Evolutionary conservation across 2,113 vertebrate genomes (phyloP).

Genomic region (Thamnaconus septentrionalis): DNA sequence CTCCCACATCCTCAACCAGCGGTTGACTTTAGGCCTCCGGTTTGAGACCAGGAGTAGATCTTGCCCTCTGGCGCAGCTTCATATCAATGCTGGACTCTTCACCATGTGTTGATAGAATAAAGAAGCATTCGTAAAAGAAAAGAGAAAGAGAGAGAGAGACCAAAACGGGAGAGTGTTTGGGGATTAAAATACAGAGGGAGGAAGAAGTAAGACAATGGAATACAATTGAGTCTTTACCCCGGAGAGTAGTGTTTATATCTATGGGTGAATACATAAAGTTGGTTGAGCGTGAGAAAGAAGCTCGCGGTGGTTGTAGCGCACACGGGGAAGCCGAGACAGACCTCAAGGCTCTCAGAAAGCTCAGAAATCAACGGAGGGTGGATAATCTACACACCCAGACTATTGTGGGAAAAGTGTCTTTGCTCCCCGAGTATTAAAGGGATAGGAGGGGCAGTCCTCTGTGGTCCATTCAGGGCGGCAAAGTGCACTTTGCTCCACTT

Average conservation of each 20-base stretch:
- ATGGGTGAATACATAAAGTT: slow-evolving; percentile 63
- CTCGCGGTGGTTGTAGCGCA: slow-evolving; percentile 40
- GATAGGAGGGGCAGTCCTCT: slow-evolving; percentile 50
- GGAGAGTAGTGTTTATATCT: slow-evolving; percentile 58
- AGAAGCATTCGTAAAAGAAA: too few species aligned
- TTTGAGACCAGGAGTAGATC: too few species aligned
- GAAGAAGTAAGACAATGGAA: slow-evolving; percentile 33
- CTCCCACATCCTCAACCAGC: background rate
- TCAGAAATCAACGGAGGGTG: slow-evolving; percentile 63
- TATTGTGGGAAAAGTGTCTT: slow-evolving; percentile 65
- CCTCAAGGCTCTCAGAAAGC: slow-evolving; percentile 55
- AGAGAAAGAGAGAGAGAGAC: too few species aligned
- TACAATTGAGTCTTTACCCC: slow-evolving; percentile 31
- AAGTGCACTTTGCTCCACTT: slow-evolving; percentile 24
- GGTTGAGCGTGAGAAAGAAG: slow-evolving; percentile 66
- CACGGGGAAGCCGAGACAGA: slow-evolving; percentile 58
- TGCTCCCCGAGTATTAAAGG: slow-evolving; percentile 50
- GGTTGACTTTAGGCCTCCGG: too few species aligned
- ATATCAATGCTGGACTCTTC: too few species aligned
- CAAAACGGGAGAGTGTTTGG: slow-evolving; percentile 5
- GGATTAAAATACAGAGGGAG: slow-evolving; percentile 18
- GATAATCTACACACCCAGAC: slow-evolving; percentile 66
- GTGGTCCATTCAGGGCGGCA: slow-evolving; percentile 45
- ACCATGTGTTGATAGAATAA: too few species aligned
- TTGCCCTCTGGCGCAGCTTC: too few species aligned